Evolutionary conservation across 2,888 invertebrate species (phyloP).

Genomic region (Agonopterix heracliana): DNA sequence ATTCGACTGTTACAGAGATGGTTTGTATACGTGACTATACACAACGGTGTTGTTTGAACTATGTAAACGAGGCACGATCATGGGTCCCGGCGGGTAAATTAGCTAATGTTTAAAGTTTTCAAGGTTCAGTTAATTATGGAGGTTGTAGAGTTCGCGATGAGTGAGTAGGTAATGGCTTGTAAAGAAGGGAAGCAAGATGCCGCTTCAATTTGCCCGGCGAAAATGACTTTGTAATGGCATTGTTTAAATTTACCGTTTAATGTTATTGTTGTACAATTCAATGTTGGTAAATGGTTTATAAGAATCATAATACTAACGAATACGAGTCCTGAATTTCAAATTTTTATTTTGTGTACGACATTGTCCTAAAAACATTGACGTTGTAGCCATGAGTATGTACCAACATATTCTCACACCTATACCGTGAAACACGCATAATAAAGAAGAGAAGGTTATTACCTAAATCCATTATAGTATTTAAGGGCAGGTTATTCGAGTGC

Average conservation of each 20-base stretch:
- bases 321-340: no score
- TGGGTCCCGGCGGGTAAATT: conserved; percentile 36
- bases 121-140: conserved; percentile 54
- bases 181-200: conserved; percentile 25
- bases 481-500: no score
- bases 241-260: conserved; percentile 1
- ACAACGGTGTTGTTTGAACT: conserved; percentile 3
- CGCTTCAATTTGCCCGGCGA: not conserved
- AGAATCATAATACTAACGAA: no score
- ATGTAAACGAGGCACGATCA: conserved; percentile 22
- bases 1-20: not conserved
- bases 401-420: no score
- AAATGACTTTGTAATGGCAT: conserved; percentile 5
- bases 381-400: no score
- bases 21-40: conserved; percentile 6
- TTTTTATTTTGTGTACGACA: no score
- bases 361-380: no score
- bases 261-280: not conserved
- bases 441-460: no score
- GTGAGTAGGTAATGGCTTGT: conserved; percentile 44
- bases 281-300: no score
- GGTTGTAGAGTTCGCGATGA: conserved; percentile 42
- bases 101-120: conserved; percentile 56
- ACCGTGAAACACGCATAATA: no score
- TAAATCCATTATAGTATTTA: no score